Evolutionary conservation across 1,140 invertebrate genomes (phyloP).

Genomic region (Gonatopus flavifemur): DNA sequence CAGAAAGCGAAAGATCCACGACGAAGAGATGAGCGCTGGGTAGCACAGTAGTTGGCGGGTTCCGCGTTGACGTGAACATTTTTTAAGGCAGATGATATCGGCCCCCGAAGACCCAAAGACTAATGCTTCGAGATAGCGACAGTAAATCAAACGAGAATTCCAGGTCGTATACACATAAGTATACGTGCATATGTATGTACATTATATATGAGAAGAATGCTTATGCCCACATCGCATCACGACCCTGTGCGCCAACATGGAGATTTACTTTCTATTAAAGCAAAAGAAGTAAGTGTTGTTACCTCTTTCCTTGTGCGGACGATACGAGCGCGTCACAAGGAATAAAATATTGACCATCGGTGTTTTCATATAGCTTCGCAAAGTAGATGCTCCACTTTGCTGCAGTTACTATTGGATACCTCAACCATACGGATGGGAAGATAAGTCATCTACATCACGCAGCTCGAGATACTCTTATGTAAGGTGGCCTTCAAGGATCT

Average conservation of each 20-base stretch:
- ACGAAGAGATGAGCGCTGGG: constrained; percentile 26
- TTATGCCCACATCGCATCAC: constrained; percentile 31
- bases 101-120: constrained; percentile 36
- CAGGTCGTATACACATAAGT: constrained; percentile 35
- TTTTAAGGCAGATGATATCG: constrained; percentile 41
- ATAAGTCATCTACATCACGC: no score
- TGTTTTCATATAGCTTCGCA: no score
- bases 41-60: constrained; percentile 37
- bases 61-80: constrained; percentile 38
- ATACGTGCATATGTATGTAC: no score
- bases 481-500: no score
- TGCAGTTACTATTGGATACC: no score
- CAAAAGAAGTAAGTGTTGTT: constrained; percentile 20
- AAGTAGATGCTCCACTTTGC: constrained; percentile 21
- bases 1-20: no score
- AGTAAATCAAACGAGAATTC: constrained; percentile 40
- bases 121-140: constrained; percentile 40
- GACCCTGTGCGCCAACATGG: constrained; percentile 22
- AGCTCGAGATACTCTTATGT: no score
- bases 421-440: no score
- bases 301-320: no score
- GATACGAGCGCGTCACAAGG: constrained; percentile 7
- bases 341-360: constrained; percentile 33
- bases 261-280: constrained; percentile 35
- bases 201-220: no score